phyloP scores from a whole-genome alignment of 2,888 invertebrate species.

The Galerucella pusilla region DNA sequence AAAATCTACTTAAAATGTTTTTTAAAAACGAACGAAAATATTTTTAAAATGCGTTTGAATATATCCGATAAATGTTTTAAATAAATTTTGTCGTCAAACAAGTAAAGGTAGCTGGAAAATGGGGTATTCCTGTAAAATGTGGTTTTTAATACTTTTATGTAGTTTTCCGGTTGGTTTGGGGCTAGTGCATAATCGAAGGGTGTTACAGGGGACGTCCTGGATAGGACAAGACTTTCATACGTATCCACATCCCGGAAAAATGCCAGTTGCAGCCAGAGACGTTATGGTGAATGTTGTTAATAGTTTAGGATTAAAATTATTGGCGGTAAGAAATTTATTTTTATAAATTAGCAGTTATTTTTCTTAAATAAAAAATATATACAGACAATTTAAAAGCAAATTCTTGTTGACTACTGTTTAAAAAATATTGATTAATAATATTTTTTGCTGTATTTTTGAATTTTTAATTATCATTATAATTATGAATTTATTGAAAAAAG shows the following conservation, averaged over 20 bases:
- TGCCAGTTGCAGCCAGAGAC: constrained; percentile 66
- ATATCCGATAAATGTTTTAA: background rate
- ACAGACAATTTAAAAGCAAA: too few species aligned
- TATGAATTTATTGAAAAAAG: background rate
- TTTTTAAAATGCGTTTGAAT: background rate
- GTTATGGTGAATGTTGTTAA: constrained; percentile 86
- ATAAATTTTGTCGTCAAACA: background rate
- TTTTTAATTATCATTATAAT: background rate
- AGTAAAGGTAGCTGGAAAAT: background rate
- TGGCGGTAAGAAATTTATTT: constrained; percentile 66
- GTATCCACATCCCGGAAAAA: constrained; percentile 42
- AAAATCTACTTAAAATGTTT: background rate
- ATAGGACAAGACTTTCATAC: constrained; percentile 40
- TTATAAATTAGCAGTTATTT: background rate
- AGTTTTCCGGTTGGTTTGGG: constrained; percentile 22
- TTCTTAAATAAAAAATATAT: background rate
- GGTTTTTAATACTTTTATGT: constrained; percentile 31
- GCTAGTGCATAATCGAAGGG: constrained; percentile 27
- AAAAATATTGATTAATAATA: too few species aligned
- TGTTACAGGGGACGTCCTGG: constrained; percentile 26
- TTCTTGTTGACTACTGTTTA: too few species aligned
- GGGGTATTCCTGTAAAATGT: constrained; percentile 8
- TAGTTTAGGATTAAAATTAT: constrained; percentile 75
- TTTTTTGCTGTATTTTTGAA: too few species aligned
- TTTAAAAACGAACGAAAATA: background rate